Evolutionary conservation across 2,888 invertebrate species (phyloP).

Genomic region (Drosophila anomelani): DNA sequence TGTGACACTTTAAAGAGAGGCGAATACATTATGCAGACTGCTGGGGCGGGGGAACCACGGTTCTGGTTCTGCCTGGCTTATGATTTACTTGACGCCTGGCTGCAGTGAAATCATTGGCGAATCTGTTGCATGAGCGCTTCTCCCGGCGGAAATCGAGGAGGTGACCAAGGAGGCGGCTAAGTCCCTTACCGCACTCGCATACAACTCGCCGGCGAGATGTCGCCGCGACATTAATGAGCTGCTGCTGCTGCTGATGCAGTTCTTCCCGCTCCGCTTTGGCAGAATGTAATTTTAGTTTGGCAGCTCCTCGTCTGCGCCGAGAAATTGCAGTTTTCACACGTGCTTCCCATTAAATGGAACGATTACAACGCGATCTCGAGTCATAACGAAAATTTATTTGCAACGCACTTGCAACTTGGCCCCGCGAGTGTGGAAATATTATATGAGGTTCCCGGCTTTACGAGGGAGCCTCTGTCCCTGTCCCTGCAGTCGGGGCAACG

Average conservation of each 20-base stretch:
- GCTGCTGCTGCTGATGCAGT: conserved; percentile 47
- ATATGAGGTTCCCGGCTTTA: conserved; percentile 23
- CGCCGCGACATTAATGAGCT: conserved; percentile 73
- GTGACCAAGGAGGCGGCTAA: background rate
- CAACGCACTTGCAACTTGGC: conserved; percentile 43
- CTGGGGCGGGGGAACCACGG: background rate
- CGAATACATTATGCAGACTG: conserved; percentile 72
- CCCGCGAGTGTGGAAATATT: conserved; percentile 28
- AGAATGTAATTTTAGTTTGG: conserved; percentile 40
- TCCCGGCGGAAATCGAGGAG: conserved; percentile 21
- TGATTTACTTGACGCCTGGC: conserved; percentile 79
- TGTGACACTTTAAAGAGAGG: conserved; percentile 75
- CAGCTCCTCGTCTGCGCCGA: conserved; percentile 36
- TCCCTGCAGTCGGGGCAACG: background rate
- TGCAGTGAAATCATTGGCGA: conserved; percentile 80
- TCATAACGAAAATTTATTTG: conserved; percentile 82
- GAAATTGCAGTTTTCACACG: conserved; percentile 80
- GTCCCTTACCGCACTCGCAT: background rate
- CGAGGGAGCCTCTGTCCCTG: background rate
- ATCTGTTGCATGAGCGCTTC: conserved; percentile 64
- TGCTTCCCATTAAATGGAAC: conserved; percentile 82
- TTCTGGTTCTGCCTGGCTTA: conserved; percentile 42
- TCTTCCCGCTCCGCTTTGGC: conserved; percentile 13
- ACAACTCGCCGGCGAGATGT: conserved; percentile 36
- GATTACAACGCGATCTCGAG: conserved; percentile 77